Evolutionary conservation across 2,888 invertebrate species (phyloP), one percentile per base, ranked within the genome.

Genomic region (Lycia hirtaria): DNA sequence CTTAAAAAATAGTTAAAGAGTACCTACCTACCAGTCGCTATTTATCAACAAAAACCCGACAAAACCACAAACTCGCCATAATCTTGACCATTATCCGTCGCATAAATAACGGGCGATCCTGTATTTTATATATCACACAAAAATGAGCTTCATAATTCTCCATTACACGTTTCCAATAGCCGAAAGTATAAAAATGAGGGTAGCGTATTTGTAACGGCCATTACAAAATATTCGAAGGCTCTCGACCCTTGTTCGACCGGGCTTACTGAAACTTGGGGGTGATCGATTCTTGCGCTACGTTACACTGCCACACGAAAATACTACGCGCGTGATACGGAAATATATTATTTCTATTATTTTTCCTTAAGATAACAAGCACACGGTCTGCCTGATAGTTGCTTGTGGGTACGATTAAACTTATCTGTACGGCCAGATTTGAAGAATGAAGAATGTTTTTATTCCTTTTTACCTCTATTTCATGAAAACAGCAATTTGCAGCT

Each of bases 211-310:
- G 77, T 78, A 74, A 73, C 72, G 71, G 73, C 80, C 73, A 74
- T 79, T 79, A 75, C 76, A 75, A 76, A 81, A 78, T 78, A 80
- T 78, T 79, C 69, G 76, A 73, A 79, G 78, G 81, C 75, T 65
- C 65, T 68, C 76, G 79, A 82, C 83, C 85, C 85, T 82, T 76
- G 76, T 74, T 76, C 76, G 75, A 71, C 71, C 72, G 75, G 72
- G 80, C 82, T 86, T 85, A 84, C 70, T 68, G 74, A 70, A 76
- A 74, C 77, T 76, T 73, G 60, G 45, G 45, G 60, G 68, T 78
- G 86, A 85, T 82, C 84, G 87, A 85, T 84, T 80, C 72, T 65
- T 58, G 69, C 65, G 67, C 61, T 72, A 60, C 71, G 66, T 71
- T 76, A 76, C 71, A 74, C 70, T 75, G 66, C 63, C 55, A 51